Evolutionary conservation across 2,888 invertebrate genomes (phyloP), one percentile per base, ranked within the genome.

Genomic region (Isotomurus palustris): DNA sequence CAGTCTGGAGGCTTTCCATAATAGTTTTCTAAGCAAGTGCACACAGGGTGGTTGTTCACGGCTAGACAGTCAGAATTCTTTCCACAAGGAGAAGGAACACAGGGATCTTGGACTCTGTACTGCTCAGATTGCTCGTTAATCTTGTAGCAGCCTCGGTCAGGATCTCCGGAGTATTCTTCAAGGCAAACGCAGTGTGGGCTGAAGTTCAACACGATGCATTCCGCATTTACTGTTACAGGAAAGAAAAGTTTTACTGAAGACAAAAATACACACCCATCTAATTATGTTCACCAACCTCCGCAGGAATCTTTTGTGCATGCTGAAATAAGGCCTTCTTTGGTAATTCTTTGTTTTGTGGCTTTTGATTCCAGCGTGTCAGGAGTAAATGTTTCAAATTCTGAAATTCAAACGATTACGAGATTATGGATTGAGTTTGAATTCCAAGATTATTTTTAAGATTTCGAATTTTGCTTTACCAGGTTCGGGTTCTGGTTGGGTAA

Each of bases 41-140:
- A 74, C 24, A 72, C 69, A 14, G 73, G 71, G 36, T 71, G 62
- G 38, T 72, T 44, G 61, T 68, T 51, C 65, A 72, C 53, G 63
- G 56, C 53, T 3, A 55, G 29, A 24, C 66, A 66, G 24, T 53
- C 44, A 10, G 55, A 21, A 28, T 60, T 17, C 27, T 45, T 88
- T 14, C 72, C 84, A 73, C 84, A 85, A 5, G 84, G 84, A n/a
- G 82, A 81, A 21, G 82, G 83, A 48, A 77, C 75, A 70, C 84
- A 84, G 2, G 82, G 83, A 71, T 83, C 64, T 12, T 21, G 35
- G 2, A 49, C 45, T 2, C 44, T 41, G 22, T 54, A 47, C 28
- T 60, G 53, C 17, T 61, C 48, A 25, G 55, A 57, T n/a, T 56
- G 53, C 36, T 61, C 53, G 14, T 50, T 50, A 10, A 62, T 56